These are phyloP conservation scores for Aleiodes sp. DNA, from an alignment of 1,140 invertebrate species.

Conservation along the genomic window DNA sequence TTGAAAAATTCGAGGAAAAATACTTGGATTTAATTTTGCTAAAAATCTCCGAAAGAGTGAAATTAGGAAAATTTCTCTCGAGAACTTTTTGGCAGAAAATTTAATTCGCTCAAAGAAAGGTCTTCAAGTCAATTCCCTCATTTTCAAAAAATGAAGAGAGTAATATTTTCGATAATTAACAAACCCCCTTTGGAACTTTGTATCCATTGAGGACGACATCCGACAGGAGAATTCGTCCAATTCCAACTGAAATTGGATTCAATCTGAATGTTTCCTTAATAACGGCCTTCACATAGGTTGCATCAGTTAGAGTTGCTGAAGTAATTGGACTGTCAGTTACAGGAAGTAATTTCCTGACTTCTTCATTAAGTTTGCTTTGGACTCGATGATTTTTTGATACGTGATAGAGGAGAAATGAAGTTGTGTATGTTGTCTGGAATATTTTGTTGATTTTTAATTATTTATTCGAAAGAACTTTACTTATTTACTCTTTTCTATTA, in stretches of 20 bases:
- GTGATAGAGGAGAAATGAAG: slow-evolving; percentile 84
- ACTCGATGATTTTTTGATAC: slow-evolving; percentile 75
- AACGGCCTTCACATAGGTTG: slow-evolving; percentile 79
- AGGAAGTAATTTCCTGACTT: slow-evolving; percentile 71
- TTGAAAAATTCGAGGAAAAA: neutral
- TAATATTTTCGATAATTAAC: slow-evolving; percentile 44
- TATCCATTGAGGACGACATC: slow-evolving; percentile 85
- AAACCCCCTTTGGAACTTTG: slow-evolving; percentile 84
- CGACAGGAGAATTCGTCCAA: slow-evolving; percentile 80
- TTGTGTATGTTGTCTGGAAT: slow-evolving; percentile 81
- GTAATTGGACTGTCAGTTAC: slow-evolving; percentile 67
- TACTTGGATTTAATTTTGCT: neutral
- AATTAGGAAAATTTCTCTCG: neutral
- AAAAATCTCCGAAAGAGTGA: neutral
- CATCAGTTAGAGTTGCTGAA: slow-evolving; percentile 68
- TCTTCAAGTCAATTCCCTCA: slow-evolving; percentile 7
- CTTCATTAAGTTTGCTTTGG: slow-evolving; percentile 79
- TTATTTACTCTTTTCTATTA: slow-evolving; percentile 21
- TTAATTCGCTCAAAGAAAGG: neutral
- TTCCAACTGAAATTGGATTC: slow-evolving; percentile 84
- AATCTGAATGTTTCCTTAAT: slow-evolving; percentile 86
- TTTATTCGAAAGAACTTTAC: slow-evolving; percentile 27
- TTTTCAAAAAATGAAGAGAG: too few species aligned
- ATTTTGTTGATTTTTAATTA: too few species aligned
- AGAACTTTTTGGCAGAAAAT: neutral